Percentiles rank a stretch among this genome's conserved stretches.
phyloP scores from a whole-genome alignment of 2,797 vertebrate species.

The Sebastes minor region DNA sequence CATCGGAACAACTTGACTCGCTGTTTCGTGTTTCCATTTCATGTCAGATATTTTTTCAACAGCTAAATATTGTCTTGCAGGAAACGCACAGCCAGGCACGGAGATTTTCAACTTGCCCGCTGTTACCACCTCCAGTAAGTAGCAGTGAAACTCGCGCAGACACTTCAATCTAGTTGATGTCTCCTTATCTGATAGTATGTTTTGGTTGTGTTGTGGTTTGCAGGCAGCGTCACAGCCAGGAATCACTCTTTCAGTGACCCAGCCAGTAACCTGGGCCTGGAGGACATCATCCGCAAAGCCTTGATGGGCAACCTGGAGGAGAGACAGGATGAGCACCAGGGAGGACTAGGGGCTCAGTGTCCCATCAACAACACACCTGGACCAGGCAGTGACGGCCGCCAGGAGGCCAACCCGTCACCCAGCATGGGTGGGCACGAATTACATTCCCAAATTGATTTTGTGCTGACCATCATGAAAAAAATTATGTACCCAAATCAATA shows the following conservation, averaged over 20 bases:
- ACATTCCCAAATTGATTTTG: too few relatives aligned
- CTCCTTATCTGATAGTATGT: constrained; percentile 7
- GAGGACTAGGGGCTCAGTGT: constrained; percentile 76
- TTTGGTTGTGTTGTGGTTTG: constrained; percentile 42
- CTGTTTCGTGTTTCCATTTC: not conserved
- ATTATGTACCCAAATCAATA: too few relatives aligned
- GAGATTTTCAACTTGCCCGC: constrained; percentile 99
- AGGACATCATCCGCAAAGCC: constrained; percentile 99
- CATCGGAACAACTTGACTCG: not conserved
- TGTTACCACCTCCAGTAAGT: constrained; percentile 95
- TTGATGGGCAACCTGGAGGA: constrained; percentile 98
- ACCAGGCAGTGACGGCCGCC: constrained; percentile 83
- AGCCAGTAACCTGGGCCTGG: constrained; percentile 95
- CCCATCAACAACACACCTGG: constrained; percentile 73
- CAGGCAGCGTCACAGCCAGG: constrained; percentile 91
- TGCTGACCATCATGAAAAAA: too few relatives aligned
- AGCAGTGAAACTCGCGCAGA: not conserved
- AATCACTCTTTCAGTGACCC: constrained; percentile 96
- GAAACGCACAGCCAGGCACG: constrained; percentile 96
- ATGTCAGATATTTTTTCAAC: constrained; percentile 11
- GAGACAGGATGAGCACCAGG: constrained; percentile 91
- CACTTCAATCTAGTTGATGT: not conserved
- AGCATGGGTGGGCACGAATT: constrained; percentile 85
- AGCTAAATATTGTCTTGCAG: constrained; percentile 76
- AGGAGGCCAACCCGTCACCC: constrained; percentile 93